phyloP scores from a whole-genome alignment of 2,888 invertebrate genomes.

The Nemapogon koenigi region DNA sequence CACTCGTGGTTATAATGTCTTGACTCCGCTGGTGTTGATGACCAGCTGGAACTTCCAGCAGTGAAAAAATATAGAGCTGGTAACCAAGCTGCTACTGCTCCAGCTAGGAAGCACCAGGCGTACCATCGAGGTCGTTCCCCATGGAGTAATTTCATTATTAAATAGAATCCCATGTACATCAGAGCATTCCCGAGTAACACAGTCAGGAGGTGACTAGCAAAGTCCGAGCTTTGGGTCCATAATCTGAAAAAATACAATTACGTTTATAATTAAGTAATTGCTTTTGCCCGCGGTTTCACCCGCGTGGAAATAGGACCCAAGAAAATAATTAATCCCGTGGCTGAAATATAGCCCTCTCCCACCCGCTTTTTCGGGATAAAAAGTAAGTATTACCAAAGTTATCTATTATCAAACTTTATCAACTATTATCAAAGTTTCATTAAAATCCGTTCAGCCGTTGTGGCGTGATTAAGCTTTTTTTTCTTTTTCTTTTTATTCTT shows the following conservation, averaged over 20 bases:
- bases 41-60: conserved; percentile 34
- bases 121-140: conserved; percentile 69
- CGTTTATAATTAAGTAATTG: no score
- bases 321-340: no score
- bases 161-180: conserved; percentile 82
- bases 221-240: conserved; percentile 69
- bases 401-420: no score
- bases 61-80: conserved; percentile 68
- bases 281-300: no score
- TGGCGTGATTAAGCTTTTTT: no score
- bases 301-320: no score
- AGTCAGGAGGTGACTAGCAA: conserved; percentile 80
- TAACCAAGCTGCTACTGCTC: conserved; percentile 71
- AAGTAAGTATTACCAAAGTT: no score
- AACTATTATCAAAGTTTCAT: no score
- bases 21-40: conserved; percentile 74
- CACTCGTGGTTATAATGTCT: conserved; percentile 73
- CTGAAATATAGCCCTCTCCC: no score
- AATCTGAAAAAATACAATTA: conserved; percentile 51
- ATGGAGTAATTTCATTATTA: conserved; percentile 81
- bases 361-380: no score
- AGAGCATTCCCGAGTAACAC: conserved; percentile 85
- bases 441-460: no score
- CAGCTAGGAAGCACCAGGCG: conserved; percentile 68
- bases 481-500: no score